Base-by-base conservation (phyloP, 2,888 invertebrate genomes). In the Orchesella flavescens region DNA sequence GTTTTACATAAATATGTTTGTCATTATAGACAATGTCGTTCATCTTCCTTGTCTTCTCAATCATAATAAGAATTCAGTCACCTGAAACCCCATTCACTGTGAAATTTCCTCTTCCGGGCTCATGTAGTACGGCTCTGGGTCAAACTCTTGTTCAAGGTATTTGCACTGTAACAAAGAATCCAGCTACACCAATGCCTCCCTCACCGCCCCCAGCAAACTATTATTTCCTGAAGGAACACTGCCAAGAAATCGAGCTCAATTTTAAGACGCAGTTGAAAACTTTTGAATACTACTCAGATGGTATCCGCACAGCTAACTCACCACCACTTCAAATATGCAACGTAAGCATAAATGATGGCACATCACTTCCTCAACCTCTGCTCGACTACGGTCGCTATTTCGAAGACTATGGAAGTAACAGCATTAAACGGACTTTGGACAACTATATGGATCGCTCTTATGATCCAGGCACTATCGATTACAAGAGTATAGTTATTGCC, bases 101-200 rank as follows among this genome's bases (percentile, higher is more conserved):
- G 15, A 9, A 0, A 1, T 57, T 77, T 23, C 77, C 69, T n/a
- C 23, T 1, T 12, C 21, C 12, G 0, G 63, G 65, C 15, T 46
- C 68, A 2, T 77, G 77, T 24, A 68, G 46, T n/a, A 5, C 13
- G 1, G 34, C n/a, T 7, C 43, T 75, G 53, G 77, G 77, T 15
- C 69, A 68, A 17, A 59, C 46, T 21, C 43, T 77, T 13, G 46
- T 68, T 21, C n/a, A 19, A 19, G 77, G 77, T 34, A 59, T 61
- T n/a, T 73, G 73, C n/a, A 73, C 46, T 1, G 21, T 73, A 3
- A 61, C 59, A 2, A 59, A 3, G 12, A 17, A 59, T 59, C 59
- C 59, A 21, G 19, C 19, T 12, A 17, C n/a, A 7, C 59, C 65
- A 23, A 10, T 23, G 23, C 21, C 23, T 15, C 65, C 34, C 24